These are phyloP conservation scores for Capreolus pygargus DNA, from an alignment of 2,113 vertebrate genomes.

Conservation along the genomic window DNA sequence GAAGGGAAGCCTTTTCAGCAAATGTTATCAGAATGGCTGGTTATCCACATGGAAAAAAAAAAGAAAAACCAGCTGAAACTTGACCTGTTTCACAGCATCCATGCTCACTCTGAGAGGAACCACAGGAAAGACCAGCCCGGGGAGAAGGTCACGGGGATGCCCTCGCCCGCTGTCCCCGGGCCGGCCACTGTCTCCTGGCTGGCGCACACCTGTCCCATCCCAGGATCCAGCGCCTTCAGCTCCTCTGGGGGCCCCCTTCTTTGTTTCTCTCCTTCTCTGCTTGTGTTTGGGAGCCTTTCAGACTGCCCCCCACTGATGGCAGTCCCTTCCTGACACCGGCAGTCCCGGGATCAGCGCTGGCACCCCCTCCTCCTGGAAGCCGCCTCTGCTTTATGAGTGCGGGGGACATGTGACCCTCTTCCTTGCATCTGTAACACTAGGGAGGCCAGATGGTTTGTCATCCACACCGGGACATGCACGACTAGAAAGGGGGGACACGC, in stretches of 20 bases:
- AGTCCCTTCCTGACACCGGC: not conserved
- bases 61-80: fast-evolving
- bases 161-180: fast-evolving
- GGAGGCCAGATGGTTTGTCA: too few species aligned
- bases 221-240: too few species aligned
- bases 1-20: not conserved
- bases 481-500: too few species aligned
- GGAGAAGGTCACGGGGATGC: not conserved
- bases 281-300: not conserved
- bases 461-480: fast-evolving
- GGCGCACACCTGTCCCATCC: not conserved
- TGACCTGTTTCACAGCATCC: too few species aligned
- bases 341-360: not conserved
- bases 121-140: fast-evolving
- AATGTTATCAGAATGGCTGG: fast-evolving
- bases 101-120: not conserved
- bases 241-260: not conserved
- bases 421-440: not conserved
- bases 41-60: fast-evolving
- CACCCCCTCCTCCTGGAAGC: not conserved
- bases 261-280: not conserved
- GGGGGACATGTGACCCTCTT: not conserved
- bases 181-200: fast-evolving
- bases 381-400: not conserved
- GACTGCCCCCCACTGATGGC: fast-evolving